These are phyloP conservation scores for Pithys albifrons DNA, from an alignment of 2,113 vertebrate species.

Conservation along the genomic window DNA sequence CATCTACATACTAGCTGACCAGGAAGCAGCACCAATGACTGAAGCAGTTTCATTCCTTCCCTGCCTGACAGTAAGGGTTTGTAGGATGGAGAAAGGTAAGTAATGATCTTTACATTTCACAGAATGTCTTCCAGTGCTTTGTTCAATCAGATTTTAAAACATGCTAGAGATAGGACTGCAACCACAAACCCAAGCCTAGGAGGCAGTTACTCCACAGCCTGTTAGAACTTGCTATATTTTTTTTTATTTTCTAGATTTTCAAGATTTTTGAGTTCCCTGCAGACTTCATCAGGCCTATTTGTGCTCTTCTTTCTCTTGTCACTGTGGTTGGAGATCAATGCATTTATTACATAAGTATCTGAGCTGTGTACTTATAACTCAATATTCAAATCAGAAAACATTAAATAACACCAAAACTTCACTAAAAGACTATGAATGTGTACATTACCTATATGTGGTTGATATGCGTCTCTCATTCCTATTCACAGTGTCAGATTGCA, in stretches of 20 bases:
- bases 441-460: background rate
- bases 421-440: slow-evolving; percentile 28
- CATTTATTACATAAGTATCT: background rate
- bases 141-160: slow-evolving; percentile 18
- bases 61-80: background rate
- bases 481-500: background rate
- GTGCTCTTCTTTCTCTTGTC: background rate
- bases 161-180: background rate
- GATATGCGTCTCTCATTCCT: background rate
- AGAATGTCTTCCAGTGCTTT: background rate
- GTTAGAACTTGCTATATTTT: background rate
- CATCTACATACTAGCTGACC: accelerated
- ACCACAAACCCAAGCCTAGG: background rate
- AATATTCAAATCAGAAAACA: background rate
- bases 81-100: background rate
- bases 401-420: background rate
- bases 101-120: background rate
- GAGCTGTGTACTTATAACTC: background rate
- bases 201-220: background rate
- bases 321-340: background rate
- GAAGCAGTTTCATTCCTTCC: background rate
- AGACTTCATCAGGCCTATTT: background rate
- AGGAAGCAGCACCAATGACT: background rate
- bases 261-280: background rate
- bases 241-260: background rate